These are phyloP conservation scores for Brachionus asplanchnoidis DNA, from an alignment of 1,140 invertebrate species.

Conservation along the genomic window DNA sequence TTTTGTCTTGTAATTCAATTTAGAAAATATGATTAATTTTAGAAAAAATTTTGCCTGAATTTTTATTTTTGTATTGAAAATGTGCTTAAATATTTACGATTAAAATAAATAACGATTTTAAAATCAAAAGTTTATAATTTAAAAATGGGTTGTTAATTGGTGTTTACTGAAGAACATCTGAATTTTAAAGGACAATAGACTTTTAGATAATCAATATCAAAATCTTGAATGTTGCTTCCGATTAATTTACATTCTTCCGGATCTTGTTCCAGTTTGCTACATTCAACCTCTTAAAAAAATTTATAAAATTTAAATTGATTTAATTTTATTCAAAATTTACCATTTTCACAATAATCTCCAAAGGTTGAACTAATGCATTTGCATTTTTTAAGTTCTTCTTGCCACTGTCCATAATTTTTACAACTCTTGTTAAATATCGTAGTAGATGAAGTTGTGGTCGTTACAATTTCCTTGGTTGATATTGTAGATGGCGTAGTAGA, in stretches of 20 bases:
- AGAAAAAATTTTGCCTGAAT: too few species aligned
- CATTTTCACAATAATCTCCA: not conserved
- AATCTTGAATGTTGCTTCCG: not conserved
- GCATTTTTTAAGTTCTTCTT: not conserved
- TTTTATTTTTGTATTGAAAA: too few species aligned
- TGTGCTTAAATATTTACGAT: too few species aligned
- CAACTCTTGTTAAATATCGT: not conserved
- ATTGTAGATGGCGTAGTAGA: not conserved
- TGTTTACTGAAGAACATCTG: not conserved
- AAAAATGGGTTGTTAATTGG: too few species aligned
- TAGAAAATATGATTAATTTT: too few species aligned
- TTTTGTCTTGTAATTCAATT: too few species aligned
- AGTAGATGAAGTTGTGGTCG: not conserved
- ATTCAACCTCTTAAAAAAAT: not conserved
- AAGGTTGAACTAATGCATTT: not conserved
- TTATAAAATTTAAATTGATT: not conserved
- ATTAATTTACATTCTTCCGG: not conserved
- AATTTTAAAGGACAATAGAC: not conserved
- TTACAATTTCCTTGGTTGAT: not conserved
- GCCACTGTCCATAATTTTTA: not conserved
- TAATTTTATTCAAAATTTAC: not conserved
- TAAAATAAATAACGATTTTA: too few species aligned
- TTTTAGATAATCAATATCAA: not conserved
- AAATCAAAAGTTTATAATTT: too few species aligned
- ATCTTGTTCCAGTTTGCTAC: not conserved